phyloP scores from a whole-genome alignment of 1,140 invertebrate genomes.

The Drosophila burlai region DNA sequence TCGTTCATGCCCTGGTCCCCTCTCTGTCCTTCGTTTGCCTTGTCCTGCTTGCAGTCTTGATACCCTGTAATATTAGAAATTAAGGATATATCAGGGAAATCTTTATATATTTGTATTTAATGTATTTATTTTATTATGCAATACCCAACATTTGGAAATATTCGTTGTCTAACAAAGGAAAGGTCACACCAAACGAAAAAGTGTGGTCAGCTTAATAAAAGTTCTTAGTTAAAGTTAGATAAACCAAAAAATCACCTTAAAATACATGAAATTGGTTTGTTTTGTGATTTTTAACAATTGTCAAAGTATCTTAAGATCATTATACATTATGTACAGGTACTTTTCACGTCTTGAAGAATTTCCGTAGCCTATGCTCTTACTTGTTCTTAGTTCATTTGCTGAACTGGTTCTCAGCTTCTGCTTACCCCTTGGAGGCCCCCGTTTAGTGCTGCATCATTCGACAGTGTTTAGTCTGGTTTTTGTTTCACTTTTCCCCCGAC shows the following conservation, averaged over 20 bases:
- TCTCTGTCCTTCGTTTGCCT: background rate
- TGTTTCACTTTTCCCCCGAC: slow-evolving; percentile 77
- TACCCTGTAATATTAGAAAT: slow-evolving; percentile 30
- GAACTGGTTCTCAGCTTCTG: slow-evolving; percentile 71
- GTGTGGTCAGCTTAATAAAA: background rate
- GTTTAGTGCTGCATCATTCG: slow-evolving; percentile 54
- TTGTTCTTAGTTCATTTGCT: slow-evolving; percentile 70
- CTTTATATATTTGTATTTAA: accelerated
- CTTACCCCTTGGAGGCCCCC: slow-evolving; percentile 13
- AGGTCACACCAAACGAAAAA: background rate
- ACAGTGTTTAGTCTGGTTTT: slow-evolving; percentile 81
- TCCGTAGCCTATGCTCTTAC: slow-evolving; percentile 12
- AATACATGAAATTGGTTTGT: background rate
- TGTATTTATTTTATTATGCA: background rate
- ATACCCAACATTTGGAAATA: background rate
- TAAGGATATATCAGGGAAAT: background rate
- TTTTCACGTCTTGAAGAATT: slow-evolving; percentile 1
- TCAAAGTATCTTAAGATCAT: background rate
- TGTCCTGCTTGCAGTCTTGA: slow-evolving; percentile 17
- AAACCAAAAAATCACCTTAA: no score
- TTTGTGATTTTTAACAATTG: background rate
- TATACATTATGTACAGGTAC: background rate
- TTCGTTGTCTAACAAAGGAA: no score
- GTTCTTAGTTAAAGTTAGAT: background rate
- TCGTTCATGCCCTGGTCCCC: background rate